Evolutionary conservation across 2,888 invertebrate species (phyloP), one percentile per base, ranked within the genome.

Genomic region (Agrilus biguttatus): DNA sequence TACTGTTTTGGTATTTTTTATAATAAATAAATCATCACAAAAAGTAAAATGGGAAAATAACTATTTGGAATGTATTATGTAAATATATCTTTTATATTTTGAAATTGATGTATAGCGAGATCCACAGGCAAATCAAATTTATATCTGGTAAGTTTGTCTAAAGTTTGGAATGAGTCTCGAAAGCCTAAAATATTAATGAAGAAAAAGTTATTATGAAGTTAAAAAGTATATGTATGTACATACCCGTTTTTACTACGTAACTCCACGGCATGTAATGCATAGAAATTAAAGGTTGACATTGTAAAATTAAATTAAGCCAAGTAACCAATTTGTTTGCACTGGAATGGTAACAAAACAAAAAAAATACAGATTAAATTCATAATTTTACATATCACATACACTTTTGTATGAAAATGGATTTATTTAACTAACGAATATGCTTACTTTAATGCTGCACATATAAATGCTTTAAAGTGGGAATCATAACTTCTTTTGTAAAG

Each of bases 381-480:
- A 49, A 45, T 36, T 40, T 14, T 21, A 21, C 5, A 5, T 21
- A 21, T 21, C 2, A 21, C 36, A 41, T 37, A 21, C 14, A 23
- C 17, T 17, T 17, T 34, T 35, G 14, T 2, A 43, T 36, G 33
- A 43, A 44, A 38, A 17, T 43, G 17, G 17, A 3, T 17, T 17
- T 17, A 13, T 28, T 39, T 8, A 6, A 38, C 8, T 34, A 13
- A 21, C 14, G 2, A 39, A 35, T 37, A 14, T 41, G 71, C 82
- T 76, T 66, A 89, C 88, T 99, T 99, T 37, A 98, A 71, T 23
- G 89, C 97, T 23, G 92, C 85, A 67, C 95, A 97, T 40, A 99
- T 76, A 61, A 99, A 93, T 1, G 98, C 97, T 67, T 98, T 98
- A 60, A 97, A 96, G 69, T 96, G 95, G 14, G 97, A 88, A 71